Evolutionary conservation across 2,888 invertebrate genomes (phyloP), one percentile per base, ranked within the genome.

Genomic region (Chrysotoxum bicinctum): DNA sequence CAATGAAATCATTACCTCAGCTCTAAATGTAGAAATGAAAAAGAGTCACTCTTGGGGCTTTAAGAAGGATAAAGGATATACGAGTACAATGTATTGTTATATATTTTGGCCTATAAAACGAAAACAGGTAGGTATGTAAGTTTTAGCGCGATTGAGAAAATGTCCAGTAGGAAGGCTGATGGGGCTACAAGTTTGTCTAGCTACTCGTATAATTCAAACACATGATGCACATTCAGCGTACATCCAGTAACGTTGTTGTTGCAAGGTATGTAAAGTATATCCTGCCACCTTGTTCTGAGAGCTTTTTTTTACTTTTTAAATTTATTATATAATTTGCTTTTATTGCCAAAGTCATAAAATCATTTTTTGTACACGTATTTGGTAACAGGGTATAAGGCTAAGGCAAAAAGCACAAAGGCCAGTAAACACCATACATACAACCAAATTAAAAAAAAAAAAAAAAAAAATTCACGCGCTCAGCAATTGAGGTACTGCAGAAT

Each of bases 291-390:
- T 52, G 32, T 26, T 50, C 26, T 4, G 37, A 70, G 37, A 75
- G 80, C 70, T 72, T 80, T 72, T 66, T 54, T 69, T 69, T 69
- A 16, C 45, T 58, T 40, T 72, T 84, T 60, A 19, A 79, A 84
- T 79, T 84, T 80, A 80, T 84, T 79, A 84, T 75, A 76, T 80
- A 80, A 84, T 84, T 80, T 76, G 75, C 66, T 75, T 84, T 84
- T 80, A 84, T 72, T 76, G 75, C 80, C 66, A 72, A 84, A 76
- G 80, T 68, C 75, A 75, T 80, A 78, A 74, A 77, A 78, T 60
- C 66, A 26, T 62, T 62, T 12, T 69, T 35, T 35, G 12, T 50
- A 23, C 12, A 0, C 10, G 1, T 50, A 23, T 35, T 58, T 37
- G 64, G 50, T 50, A 50, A 68, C 74, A 54, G 23, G 19, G 7